phyloP scores from a whole-genome alignment of 2,113 vertebrate genomes.

The Lichenostomus cassidix region DNA sequence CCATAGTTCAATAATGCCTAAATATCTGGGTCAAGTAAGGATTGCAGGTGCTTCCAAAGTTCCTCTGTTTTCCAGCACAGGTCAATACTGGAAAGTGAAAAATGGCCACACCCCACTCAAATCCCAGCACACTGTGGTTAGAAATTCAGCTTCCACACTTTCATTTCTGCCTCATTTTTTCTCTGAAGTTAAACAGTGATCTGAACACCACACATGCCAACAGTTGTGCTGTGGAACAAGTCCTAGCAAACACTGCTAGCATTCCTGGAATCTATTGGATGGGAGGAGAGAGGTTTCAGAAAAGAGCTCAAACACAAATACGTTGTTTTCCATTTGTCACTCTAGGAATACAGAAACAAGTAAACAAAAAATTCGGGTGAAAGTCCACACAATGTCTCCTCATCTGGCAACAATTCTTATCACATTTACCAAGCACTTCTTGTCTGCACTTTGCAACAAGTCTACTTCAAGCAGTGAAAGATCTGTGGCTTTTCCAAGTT shows the following conservation, averaged over 20 bases:
- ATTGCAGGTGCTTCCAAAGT: background rate
- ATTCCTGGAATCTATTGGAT: slow-evolving; percentile 17
- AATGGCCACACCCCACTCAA: background rate
- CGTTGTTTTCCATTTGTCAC: slow-evolving; percentile 24
- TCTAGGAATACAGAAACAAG: slow-evolving; percentile 44
- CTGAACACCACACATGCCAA: background rate
- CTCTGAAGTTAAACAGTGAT: background rate
- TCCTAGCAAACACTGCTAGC: slow-evolving; percentile 27
- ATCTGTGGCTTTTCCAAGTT: background rate
- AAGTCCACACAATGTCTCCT: slow-evolving; percentile 21
- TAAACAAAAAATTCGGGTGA: slow-evolving; percentile 44
- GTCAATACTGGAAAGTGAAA: background rate
- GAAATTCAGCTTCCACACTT: background rate
- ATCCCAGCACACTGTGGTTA: background rate
- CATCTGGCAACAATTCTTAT: background rate
- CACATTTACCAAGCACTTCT: background rate
- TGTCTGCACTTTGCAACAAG: background rate
- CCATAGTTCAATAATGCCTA: background rate
- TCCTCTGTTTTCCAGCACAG: background rate
- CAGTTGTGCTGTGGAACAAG: background rate
- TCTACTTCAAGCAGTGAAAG: background rate
- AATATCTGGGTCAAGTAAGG: background rate
- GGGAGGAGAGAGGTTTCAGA: background rate
- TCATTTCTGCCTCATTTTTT: background rate
- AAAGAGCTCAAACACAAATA: slow-evolving; percentile 42